Percentiles rank a stretch among this genome's conserved stretches.
Conservation (phyloP, 2,888 invertebrate genomes). For the Apodemia mormo region DNA sequence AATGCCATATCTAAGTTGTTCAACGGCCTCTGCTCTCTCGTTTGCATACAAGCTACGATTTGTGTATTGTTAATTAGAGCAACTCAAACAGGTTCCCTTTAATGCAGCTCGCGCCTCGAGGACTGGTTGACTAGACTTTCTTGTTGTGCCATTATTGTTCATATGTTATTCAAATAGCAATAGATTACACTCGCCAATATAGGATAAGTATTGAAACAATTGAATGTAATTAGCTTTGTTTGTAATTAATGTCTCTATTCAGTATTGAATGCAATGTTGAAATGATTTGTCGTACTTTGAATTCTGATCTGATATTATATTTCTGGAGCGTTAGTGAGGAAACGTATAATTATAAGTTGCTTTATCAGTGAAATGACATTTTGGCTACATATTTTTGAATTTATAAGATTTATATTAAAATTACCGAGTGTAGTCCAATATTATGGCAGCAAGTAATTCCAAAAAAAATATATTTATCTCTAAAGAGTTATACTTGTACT, state of each 20-base stretch:
- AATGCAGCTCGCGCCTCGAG: slow-evolving; percentile 55
- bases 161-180: slow-evolving; percentile 78
- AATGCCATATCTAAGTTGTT: slow-evolving; percentile 33
- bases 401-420: too few species aligned
- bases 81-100: slow-evolving; percentile 71
- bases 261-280: slow-evolving; percentile 41
- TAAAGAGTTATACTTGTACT: too few species aligned
- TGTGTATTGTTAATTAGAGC: slow-evolving; percentile 82
- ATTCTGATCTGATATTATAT: background rate
- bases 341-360: too few species aligned
- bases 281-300: slow-evolving; percentile 6
- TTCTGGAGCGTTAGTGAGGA: too few species aligned
- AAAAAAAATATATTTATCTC: too few species aligned
- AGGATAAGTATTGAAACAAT: slow-evolving; percentile 51
- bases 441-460: too few species aligned
- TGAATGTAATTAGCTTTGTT: slow-evolving; percentile 75
- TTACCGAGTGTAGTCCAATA: too few species aligned
- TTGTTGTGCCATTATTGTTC: slow-evolving; percentile 73
- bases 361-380: too few species aligned
- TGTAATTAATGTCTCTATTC: slow-evolving; percentile 65
- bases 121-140: slow-evolving; percentile 61
- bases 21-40: slow-evolving; percentile 51
- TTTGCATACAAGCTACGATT: slow-evolving; percentile 81
- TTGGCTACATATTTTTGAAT: too few species aligned
- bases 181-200: slow-evolving; percentile 52